Percentiles rank a stretch among this genome's conserved stretches.
Evolutionary conservation across 2,113 vertebrate species (phyloP).

Genomic region (Zosterops borbonicus): DNA sequence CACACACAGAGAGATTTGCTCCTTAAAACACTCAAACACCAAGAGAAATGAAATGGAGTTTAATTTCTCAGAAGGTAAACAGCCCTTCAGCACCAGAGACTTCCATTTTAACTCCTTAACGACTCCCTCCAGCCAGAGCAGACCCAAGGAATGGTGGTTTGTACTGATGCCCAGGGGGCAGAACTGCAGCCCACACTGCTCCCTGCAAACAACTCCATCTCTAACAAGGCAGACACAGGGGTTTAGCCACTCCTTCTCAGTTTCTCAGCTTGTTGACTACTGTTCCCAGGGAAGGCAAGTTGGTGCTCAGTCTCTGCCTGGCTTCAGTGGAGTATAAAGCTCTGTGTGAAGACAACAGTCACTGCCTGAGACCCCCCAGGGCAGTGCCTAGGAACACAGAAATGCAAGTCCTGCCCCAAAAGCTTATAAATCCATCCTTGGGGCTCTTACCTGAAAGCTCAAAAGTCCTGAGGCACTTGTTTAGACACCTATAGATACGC

Average conservation of each 20-base stretch:
- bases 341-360: fast-evolving
- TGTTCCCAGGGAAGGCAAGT: not conserved
- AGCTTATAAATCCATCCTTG: fast-evolving
- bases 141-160: fast-evolving
- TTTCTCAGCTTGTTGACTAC: not conserved
- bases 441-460: not conserved
- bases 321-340: not conserved
- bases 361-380: fast-evolving
- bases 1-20: fast-evolving
- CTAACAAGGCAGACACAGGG: not conserved
- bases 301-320: not conserved
- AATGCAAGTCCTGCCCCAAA: not conserved
- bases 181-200: fast-evolving
- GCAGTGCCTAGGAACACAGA: not conserved
- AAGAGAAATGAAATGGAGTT: not conserved
- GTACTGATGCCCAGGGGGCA: not conserved
- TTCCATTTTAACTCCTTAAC: not conserved
- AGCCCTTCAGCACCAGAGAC: not conserved
- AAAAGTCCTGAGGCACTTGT: not conserved
- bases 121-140: not conserved
- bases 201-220: not conserved
- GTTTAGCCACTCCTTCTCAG: not conserved
- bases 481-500: not conserved
- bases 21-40: not conserved
- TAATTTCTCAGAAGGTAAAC: not conserved